Percentiles rank a stretch among this genome's conserved stretches.
Evolutionary conservation across 2,888 invertebrate genomes (phyloP).

Genomic region (Cephus pulcher): DNA sequence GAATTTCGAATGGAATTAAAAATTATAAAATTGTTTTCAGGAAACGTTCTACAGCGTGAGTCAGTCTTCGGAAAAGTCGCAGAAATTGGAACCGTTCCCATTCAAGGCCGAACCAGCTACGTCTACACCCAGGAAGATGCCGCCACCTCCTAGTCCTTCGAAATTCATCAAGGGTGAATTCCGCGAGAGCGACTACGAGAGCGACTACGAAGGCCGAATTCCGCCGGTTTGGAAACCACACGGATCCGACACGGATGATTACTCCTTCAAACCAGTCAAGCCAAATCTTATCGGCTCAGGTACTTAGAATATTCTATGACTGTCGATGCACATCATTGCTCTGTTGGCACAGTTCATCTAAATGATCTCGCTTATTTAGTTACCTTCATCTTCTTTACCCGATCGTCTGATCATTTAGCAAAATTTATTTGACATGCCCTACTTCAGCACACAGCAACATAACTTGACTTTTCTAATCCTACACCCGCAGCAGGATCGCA

Average conservation of each 20-base stretch:
- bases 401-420: too few species aligned
- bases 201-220: slow-evolving; percentile 76
- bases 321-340: too few species aligned
- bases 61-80: slow-evolving; percentile 52
- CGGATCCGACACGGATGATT: slow-evolving; percentile 69
- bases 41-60: slow-evolving; percentile 69
- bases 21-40: slow-evolving; percentile 58
- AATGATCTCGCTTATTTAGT: too few species aligned
- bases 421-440: too few species aligned
- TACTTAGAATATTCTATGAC: slow-evolving; percentile 5
- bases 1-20: slow-evolving; percentile 11
- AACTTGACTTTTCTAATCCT: too few species aligned
- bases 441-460: too few species aligned
- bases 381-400: too few species aligned
- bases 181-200: slow-evolving; percentile 78
- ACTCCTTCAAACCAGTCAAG: slow-evolving; percentile 72
- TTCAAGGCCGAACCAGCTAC: slow-evolving; percentile 64
- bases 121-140: slow-evolving; percentile 62
- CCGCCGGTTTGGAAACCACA: slow-evolving; percentile 73
- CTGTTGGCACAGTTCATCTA: too few species aligned
- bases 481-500: too few species aligned
- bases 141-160: slow-evolving; percentile 73
- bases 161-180: slow-evolving; percentile 76
- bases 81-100: slow-evolving; percentile 66
- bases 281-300: slow-evolving; percentile 62